Percentiles rank a stretch among this genome's conserved stretches.
Evolutionary conservation across 2,113 vertebrate genomes (phyloP).

Genomic region (Saguinus midas): DNA sequence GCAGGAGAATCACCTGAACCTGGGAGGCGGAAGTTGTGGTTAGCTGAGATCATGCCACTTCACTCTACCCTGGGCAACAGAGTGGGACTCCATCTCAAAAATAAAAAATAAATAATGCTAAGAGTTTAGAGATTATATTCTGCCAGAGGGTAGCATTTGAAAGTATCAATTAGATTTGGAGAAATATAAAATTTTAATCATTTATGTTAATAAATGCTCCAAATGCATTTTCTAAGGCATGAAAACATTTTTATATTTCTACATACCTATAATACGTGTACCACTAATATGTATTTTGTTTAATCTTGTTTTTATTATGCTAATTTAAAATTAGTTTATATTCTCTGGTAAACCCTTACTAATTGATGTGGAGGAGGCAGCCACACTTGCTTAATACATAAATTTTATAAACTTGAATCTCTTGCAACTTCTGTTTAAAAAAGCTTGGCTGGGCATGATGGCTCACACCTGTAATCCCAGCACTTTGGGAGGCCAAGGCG

Average conservation of each 20-base stretch:
- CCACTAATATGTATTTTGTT: neutral
- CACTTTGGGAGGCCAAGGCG: too few species aligned
- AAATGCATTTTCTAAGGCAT: neutral
- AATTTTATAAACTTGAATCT: neutral
- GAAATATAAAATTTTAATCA: neutral
- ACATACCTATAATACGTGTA: neutral
- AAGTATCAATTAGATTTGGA: neutral
- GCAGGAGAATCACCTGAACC: too few species aligned
- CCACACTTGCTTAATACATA: neutral
- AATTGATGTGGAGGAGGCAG: neutral
- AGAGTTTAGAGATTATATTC: neutral
- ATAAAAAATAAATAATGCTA: too few species aligned
- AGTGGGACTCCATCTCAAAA: too few species aligned
- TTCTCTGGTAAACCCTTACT: neutral
- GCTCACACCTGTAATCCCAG: too few species aligned
- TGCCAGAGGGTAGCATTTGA: neutral
- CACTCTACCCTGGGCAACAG: too few species aligned
- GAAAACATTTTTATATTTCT: neutral
- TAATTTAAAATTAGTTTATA: slow-evolving; percentile 14
- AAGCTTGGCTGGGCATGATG: too few species aligned
- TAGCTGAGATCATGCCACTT: too few species aligned
- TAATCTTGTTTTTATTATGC: slow-evolving; percentile 20
- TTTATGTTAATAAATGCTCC: neutral
- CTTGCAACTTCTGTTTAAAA: too few species aligned
- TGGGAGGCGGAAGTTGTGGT: too few species aligned